Evolutionary conservation across 2,888 invertebrate species (phyloP), one percentile per base, ranked within the genome.

Genomic region (Drosophila dives): DNA sequence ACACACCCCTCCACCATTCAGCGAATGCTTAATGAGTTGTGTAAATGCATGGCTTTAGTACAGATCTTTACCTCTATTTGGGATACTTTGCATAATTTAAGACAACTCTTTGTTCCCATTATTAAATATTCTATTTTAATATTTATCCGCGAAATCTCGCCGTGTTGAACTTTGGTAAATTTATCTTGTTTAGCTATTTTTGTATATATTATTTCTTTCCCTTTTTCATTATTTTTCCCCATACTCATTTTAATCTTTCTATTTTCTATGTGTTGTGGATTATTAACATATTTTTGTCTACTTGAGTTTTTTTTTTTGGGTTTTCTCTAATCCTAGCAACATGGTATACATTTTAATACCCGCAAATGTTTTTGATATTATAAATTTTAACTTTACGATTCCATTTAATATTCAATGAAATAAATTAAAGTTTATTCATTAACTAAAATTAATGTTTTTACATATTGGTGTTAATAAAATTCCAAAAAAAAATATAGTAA

Each of bases 21-120:
- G 15, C 12, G 26, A 49, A 4, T 42, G 40, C 42, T n/a, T 61
- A 61, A 66, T 79, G 60, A 75, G 34, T 65, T 69, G 56, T 56
- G 42, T 15, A 60, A 45, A 38, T n/a, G n/a, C 36, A 8, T 12
- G 10, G 12, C 23, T 38, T 36, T 17, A 29, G 17, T n/a, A 7
- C 36, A 54, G 10, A 51, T 32, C 32, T 50, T n/a, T 11, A 12
- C 17, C 29, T 50, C 29, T n/a, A n/a, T 50, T 50, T 6, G 7
- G 29, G 10, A 50, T 50, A n/a, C 29, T 50, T 45, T 45, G 23
- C 4, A 45, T 23, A 15, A 8, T 23, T 45, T 20, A 7, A 45
- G 12, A 15, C 7, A 45, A 20, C 7, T 45, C 12, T 20, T 20
- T n/a, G 40, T 40, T 45, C 12, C 12, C 20, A 15, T 20, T 2